Evolutionary conservation across 1,140 invertebrate genomes (phyloP), one percentile per base, ranked within the genome.

Genomic region (Acyrthosiphon pisum): DNA sequence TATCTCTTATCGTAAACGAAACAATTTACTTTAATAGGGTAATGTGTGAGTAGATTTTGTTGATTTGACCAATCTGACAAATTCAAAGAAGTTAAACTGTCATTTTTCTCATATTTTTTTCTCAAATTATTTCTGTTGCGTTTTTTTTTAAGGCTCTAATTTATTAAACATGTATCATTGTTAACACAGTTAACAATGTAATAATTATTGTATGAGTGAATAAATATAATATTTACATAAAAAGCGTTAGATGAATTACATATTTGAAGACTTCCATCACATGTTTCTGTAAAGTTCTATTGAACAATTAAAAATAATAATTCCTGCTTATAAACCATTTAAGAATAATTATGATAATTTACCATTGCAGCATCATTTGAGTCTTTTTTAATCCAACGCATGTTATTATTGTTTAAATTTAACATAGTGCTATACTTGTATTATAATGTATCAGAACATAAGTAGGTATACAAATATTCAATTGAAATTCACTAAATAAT

Each of bases 211-310:
- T 22, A 22, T 14, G 8, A 46, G n/a, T 50, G 22, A 48, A 84
- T 48, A n/a, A 50, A n/a, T n/a, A 87, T 87, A 87, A n/a, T 87
- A 87, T 30, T 87, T 46, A 87, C 86, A n/a, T 50, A 20, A 48
- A 87, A 87, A 87, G 30, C 1, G 7, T 35, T 48, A 37, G 26
- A 48, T n/a, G 86, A 20, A 48, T 26, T n/a, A 48, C 6, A 30
- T 87, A 50, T 4, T 50, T 87, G 44, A 48, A n/a, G 30, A 35
- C 35, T 20, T 3, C 48, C 44, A 48, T 50, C n/a, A 87, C 18
- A 4, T 48, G 11, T 35, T 87, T 18, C 18, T 87, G 30, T 87
- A 22, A 22, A 37, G n/a, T 23, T 89, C 46, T 89, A 88, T n/a
- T 44, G 35, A 37, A 53, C 8, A 23, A 53, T 20, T 30, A 53